A percentile compares a stretch with the other conserved stretches of the same genome.
These are phyloP conservation scores for Pegoplata infirma DNA, from an alignment of 2,888 invertebrate genomes.

Conservation along the genomic window DNA sequence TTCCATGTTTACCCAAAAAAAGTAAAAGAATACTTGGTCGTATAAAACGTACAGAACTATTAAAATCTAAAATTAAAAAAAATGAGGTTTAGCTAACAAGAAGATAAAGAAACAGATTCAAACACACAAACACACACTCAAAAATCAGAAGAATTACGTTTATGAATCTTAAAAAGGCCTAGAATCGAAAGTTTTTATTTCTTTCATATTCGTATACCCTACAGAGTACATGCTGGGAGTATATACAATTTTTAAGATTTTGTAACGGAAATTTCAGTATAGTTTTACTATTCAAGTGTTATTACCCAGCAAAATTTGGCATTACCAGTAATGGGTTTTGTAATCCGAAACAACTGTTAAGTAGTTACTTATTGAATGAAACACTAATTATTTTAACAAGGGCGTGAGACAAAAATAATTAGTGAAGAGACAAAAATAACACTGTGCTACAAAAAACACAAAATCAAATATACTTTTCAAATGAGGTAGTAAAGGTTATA, in stretches of 20 bases:
- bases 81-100: slow-evolving; percentile 27
- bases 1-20: slow-evolving; percentile 70
- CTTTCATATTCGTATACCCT: not conserved
- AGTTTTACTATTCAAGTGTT: too few relatives aligned
- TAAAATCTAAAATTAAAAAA: slow-evolving; percentile 30
- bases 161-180: slow-evolving; percentile 42
- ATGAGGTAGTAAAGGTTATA: too few relatives aligned
- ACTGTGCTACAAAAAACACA: too few relatives aligned
- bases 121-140: not conserved
- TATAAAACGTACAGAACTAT: slow-evolving; percentile 43
- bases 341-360: too few relatives aligned
- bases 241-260: not conserved
- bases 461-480: too few relatives aligned
- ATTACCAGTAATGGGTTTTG: too few relatives aligned
- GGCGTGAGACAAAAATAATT: too few relatives aligned
- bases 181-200: slow-evolving; percentile 63
- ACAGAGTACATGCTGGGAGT: not conserved
- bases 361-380: too few relatives aligned
- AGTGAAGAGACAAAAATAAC: too few relatives aligned
- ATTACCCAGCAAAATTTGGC: too few relatives aligned
- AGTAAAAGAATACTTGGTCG: too few relatives aligned
- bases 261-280: slow-evolving; percentile 36
- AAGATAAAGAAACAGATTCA: not conserved
- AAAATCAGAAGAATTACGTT: slow-evolving; percentile 40
- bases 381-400: too few relatives aligned